Base-by-base conservation (phyloP, 2,888 invertebrate genomes). In the Erannis defoliaria region DNA sequence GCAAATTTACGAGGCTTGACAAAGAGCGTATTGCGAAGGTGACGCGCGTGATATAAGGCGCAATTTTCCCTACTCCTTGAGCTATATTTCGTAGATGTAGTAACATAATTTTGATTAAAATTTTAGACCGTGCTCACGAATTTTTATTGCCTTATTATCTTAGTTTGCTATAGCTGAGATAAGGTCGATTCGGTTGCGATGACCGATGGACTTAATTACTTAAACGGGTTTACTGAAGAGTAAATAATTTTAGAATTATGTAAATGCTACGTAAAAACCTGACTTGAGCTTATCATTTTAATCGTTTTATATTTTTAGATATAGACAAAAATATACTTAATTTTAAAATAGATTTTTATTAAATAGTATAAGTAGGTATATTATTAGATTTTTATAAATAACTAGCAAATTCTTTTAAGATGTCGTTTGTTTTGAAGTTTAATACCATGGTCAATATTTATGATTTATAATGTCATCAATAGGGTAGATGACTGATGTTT, bases 1-100 rank as follows among this genome's bases (percentile, higher is more conserved):
- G 48, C 23, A 75, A 70, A 64, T 77, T 80, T 80, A 80, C 73
- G 75, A 76, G 67, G 72, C 72, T 77, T 72, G 71, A 80, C 74
- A 74, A 74, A 73, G 70, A 68, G 55, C 71, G 70, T 72, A 67
- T 71, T 61, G 59, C 48, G 67, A 76, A 73, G 71, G 70, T 73
- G 75, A 67, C 64, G 69, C 69, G 26, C 55, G 55, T 71, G 64
- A 67, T 67, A 60, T 67, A 65, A 45, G 42, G 54, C 42, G 55
- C 37, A 66, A 70, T 64, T 66, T 68, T 64, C 57, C 48, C 14
- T 49, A 50, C 49, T 65, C 37, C 55, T 62, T 26, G 58, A 66
- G 62, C 63, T 64, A 64, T 67, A 68, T 67, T 67, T 68, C 60
- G 51, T 51, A 51, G 50, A 66, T 62, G 64, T 62, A 62, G 46